Base-by-base conservation (phyloP, 2,113 vertebrate genomes). In the Mixornis gularis region DNA sequence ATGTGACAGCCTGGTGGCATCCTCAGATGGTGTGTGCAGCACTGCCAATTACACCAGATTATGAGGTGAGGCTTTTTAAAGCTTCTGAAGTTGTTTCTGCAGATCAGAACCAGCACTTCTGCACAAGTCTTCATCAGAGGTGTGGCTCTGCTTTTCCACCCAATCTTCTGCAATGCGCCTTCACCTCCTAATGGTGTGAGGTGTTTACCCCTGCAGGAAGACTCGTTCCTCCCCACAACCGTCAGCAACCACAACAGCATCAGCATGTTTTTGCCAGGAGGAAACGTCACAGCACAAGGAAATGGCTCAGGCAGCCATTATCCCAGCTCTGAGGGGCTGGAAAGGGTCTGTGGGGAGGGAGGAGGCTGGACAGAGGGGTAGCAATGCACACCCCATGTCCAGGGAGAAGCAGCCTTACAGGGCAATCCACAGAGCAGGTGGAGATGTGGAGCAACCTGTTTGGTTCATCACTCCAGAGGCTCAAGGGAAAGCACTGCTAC, bases 361-460 rank as follows among this genome's bases (percentile, higher is more conserved):
- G 29, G 41, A 65, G 77, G 62, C n/a, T 0, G 2, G 24, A 49
- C 0, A 0, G 27, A 59, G n/a, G 10, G 25, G 4, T 8, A 52
- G 30, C 46, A 73, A 29, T 1, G 3, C 46, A 79, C 5, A 65
- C 9, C 29, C 32, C 8, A 0, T 6, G 17, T 53, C 64, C n/a
- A 24, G 13, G 51, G 51, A 84, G 30, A 20, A 46, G 64, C 43
- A 84, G 77, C 59, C 34, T 4, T 6, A 15, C 4, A 14, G 59
- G 17, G 32, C 9, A 83, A 55, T 19, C 24, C 69, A 66, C 0
- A 0, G 55, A 70, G 51, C 49, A 84, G 38, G 46, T 43, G 43
- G 72, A 83, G 55, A 34, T 48, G 36, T 20, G 72, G 56, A 80
- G 26, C 32, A 79, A 55, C 26, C 29, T 32, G 51, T 59, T 65